Base-by-base conservation (phyloP, 2,888 invertebrate species). In the Drosophila atripex region DNA sequence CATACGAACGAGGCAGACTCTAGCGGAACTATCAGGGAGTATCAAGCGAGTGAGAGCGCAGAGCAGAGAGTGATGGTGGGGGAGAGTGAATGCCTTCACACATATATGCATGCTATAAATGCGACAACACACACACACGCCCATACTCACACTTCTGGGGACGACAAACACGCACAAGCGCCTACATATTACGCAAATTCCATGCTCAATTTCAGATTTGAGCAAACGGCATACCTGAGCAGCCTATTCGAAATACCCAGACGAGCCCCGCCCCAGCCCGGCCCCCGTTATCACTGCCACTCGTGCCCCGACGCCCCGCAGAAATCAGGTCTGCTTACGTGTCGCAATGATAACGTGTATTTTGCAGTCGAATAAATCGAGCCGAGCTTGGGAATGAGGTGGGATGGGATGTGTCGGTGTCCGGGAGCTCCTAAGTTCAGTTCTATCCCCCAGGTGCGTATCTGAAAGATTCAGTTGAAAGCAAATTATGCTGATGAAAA, bases 161-260 rank as follows among this genome's bases (percentile, higher is more conserved):
- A 16, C 18, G 25, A 21, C 14, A 32, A 47, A 56, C 46, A 56
- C 58, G 58, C 43, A 39, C 50, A 71, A 51, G 73, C 77, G 73
- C 77, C 77, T 64, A 75, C 76, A 76, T 73, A 76, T 78, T 85
- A 80, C 80, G 78, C 78, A 78, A 86, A 84, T 84, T 86, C 86
- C 86, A 86, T 83, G 80, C 86, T 86, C 83, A 86, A 84, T 84
- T 84, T 84, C 86, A 86, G 83, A 84, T 84, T 86, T 84, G 80
- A 83, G 82, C 76, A 77, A 74, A 73, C 86, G 77, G 73, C 77
- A 84, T 83, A 86, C 83, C 86, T 80, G 83, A 72, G 64, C 66
- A 70, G 70, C 66, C 68, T 69, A 58, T 58, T 53, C 52, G 25
- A 32, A 57, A 46, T 30, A 66, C 35, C 28, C 38, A 49, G 57